Base-by-base conservation (phyloP, 2,113 vertebrate species). In the Geococcyx californianus region DNA sequence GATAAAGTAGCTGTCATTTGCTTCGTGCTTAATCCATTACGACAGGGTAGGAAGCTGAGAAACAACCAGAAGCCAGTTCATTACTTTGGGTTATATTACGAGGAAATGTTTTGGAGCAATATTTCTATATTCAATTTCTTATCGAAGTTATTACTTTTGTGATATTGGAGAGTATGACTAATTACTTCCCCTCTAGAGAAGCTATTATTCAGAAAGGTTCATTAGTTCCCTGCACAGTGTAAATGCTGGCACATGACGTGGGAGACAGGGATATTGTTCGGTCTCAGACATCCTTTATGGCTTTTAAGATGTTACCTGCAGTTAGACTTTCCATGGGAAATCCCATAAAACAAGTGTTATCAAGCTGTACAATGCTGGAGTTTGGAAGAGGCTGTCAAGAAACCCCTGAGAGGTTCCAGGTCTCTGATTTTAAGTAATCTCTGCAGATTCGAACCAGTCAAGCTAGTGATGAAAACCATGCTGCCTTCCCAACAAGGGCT, bases 81-180 rank as follows among this genome's bases (percentile, higher is more conserved):
- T 47, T 17, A 14, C 26, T 33, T 81, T 70, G 56, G 51, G 19
- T 49, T 49, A 38, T 82, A 51, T 59, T 70, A 74, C 10, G 67
- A 34, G 73, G 25, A 81, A 81, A 66, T 70, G 25, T 60, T 81
- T 55, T 87, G 78, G 67, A 97, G 93, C 47, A 84, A 83, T 80
- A 62, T 79, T 95, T 95, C 90, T 70, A 14, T 60, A 89, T 87
- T 94, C 66, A 55, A 2, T 88, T 91, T 84, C 92, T 92, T 67
- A 86, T 54, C 49, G 45, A 80, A 90, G 49, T 82, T 49, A 63
- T 68, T 95, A 88, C 76, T 79, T 89, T 96, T 81, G 63, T 38
- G 64, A 59, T 97, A 92, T 96, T 94, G 77, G 67, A 64, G 89
- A 72, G 33, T 42, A 72, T 75, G 38, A 93, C 93, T 96, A 97